These are phyloP conservation scores for Cirrhinus molitorella DNA, from an alignment of 2,797 vertebrate species.

Conservation along the genomic window DNA sequence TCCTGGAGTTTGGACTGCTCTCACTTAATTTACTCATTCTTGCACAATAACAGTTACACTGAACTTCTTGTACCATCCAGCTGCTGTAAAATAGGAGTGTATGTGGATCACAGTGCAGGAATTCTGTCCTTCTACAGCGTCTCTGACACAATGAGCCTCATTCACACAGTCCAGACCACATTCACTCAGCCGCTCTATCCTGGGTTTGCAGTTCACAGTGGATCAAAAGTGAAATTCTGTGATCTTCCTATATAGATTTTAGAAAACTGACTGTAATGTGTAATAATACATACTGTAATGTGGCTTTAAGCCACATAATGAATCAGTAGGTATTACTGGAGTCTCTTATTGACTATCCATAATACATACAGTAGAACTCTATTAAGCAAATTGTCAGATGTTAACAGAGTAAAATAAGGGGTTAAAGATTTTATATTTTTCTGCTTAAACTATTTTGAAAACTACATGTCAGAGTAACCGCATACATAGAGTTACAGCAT, in stretches of 20 bases:
- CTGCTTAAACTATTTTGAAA: too few relatives aligned
- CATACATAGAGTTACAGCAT: too few relatives aligned
- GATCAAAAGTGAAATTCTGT: neutral
- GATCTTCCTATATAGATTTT: neutral
- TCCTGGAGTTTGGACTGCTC: neutral
- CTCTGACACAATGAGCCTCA: neutral
- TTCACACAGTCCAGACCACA: too few relatives aligned
- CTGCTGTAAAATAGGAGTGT: neutral
- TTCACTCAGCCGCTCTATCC: too few relatives aligned
- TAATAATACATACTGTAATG: neutral
- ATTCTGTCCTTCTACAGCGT: too few relatives aligned
- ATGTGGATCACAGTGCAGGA: too few relatives aligned
- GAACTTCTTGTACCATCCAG: neutral
- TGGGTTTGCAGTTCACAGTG: neutral
- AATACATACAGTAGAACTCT: neutral
- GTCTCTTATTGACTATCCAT: neutral
- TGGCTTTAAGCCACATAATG: neutral
- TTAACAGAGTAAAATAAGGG: neutral
- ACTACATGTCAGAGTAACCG: too few relatives aligned
- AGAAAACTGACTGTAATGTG: neutral
- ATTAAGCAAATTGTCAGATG: neutral
- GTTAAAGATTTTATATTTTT: too few relatives aligned
- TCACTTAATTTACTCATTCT: neutral
- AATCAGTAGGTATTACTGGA: neutral
- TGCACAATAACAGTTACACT: neutral